Evolutionary conservation across 2,113 vertebrate genomes (phyloP), one percentile per base, ranked within the genome.

Genomic region (Aphelocoma coerulescens): DNA sequence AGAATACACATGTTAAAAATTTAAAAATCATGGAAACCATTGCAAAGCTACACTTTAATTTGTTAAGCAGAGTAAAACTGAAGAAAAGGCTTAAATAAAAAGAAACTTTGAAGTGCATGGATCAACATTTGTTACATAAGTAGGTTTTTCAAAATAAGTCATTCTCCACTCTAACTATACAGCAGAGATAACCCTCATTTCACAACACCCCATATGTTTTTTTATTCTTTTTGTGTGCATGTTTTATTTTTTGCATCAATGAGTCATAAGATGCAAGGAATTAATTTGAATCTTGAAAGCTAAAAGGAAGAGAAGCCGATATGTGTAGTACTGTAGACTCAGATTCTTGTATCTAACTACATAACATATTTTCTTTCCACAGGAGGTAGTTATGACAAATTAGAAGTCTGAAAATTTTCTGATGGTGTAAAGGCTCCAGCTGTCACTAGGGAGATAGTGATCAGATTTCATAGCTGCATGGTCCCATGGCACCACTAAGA

Each of bases 371-470:
- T 99, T 98, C 98, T 98, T 99, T 98, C 99, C 99, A 99, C 99
- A 99, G 99, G 99, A 99, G 99, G 99, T 99, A 99, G 99, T 99
- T 99, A 99, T 99, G 99, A 99, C 99, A 99, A 99, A 99, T 99
- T 99, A 99, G 99, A 99, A 99, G 99, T 99, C 99, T 99, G 98
- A 99, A 99, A 99, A 99, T 99, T 99, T 99, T 99, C 98, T 98
- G 99, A 99, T 99, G 99, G 99, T 99, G 98, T 99, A 99, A 99
- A 99, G 99, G 98, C 99, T 98, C 99, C 99, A 99, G 99, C 99
- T 99, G 99, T 99, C 99, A 99, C 98, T 97, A 96, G 99, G 99
- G 99, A 99, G 98, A 98, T 98, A 98, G 98, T 99, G 99, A 99
- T 99, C 99, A 99, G 99, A 99, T 99, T 99, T 99, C 99, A 98